Conservation (phyloP, 2,797 vertebrate species). For the Arctocebus calabarensis region DNA sequence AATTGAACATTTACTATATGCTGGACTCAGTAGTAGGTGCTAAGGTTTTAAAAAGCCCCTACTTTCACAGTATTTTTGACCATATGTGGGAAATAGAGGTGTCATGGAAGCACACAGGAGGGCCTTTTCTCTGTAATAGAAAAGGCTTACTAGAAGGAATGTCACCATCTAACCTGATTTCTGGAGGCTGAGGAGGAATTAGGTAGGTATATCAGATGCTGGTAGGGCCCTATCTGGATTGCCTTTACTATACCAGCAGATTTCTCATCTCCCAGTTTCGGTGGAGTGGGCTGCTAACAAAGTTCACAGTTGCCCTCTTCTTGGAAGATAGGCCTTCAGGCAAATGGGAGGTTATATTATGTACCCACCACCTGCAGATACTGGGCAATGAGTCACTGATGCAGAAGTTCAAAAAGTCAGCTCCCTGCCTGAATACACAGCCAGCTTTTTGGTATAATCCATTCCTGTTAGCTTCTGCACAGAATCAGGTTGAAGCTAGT, state of each 20-base stretch:
- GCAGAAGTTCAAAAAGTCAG: not conserved
- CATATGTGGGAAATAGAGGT: not conserved
- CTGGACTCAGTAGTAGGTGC: not conserved
- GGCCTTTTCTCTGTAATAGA: not conserved
- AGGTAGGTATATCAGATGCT: not conserved
- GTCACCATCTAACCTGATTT: not conserved
- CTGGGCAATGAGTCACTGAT: not conserved
- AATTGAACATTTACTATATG: slow-evolving; percentile 26
- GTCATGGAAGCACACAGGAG: not conserved
- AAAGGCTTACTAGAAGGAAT: not conserved
- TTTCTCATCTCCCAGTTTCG: not conserved
- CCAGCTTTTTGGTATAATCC: not conserved
- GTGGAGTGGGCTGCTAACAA: not conserved
- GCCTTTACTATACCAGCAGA: not conserved
- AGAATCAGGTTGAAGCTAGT: not conserved
- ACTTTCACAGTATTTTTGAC: not conserved
- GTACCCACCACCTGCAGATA: not conserved
- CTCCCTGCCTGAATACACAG: slow-evolving; percentile 2
- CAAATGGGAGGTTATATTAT: not conserved
- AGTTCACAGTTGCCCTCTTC: not conserved
- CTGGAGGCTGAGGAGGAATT: not conserved
- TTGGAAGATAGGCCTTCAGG: not conserved
- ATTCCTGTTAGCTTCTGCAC: not conserved
- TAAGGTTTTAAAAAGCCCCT: slow-evolving; percentile 14
- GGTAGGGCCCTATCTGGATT: not conserved